Evolutionary conservation across 2,888 invertebrate species (phyloP).

Genomic region (Lycocerus yunnanus): DNA sequence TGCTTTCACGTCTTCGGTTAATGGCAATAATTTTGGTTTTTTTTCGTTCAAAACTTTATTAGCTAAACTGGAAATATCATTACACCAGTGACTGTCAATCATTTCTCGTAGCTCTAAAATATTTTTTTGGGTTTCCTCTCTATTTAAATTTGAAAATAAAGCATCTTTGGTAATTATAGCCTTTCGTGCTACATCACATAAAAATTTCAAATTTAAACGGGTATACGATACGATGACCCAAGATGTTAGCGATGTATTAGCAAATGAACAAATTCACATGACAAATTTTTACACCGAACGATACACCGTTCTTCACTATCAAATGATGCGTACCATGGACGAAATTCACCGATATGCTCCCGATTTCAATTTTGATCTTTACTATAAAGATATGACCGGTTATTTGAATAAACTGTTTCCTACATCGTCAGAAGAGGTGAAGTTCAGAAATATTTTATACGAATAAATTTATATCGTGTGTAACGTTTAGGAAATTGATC

Average conservation of each 20-base stretch:
- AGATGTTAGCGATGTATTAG: constrained; percentile 52
- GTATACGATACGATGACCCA: constrained; percentile 54
- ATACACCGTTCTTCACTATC: constrained; percentile 41
- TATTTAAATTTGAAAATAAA: no score
- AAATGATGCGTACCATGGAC: constrained; percentile 49
- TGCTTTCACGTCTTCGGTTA: no score
- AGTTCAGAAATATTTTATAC: background rate
- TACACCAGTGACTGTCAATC: no score
- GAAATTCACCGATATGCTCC: constrained; percentile 48
- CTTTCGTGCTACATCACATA: no score
- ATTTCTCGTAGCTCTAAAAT: no score
- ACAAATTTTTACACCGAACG: constrained; percentile 46
- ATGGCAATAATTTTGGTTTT: no score
- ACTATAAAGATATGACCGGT: constrained; percentile 38
- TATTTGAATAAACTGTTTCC: constrained; percentile 45
- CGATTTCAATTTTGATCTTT: constrained; percentile 51
- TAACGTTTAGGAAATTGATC: constrained; percentile 6
- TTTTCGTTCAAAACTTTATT: no score
- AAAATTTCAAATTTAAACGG: no score
- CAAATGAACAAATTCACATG: constrained; percentile 52
- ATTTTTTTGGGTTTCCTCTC: no score
- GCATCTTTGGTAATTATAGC: no score
- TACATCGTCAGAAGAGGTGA: constrained; percentile 26
- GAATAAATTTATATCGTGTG: background rate
- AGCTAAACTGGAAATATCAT: no score